Evolutionary conservation across 2,888 invertebrate genomes (phyloP).

Genomic region (Ophion slaviceki): DNA sequence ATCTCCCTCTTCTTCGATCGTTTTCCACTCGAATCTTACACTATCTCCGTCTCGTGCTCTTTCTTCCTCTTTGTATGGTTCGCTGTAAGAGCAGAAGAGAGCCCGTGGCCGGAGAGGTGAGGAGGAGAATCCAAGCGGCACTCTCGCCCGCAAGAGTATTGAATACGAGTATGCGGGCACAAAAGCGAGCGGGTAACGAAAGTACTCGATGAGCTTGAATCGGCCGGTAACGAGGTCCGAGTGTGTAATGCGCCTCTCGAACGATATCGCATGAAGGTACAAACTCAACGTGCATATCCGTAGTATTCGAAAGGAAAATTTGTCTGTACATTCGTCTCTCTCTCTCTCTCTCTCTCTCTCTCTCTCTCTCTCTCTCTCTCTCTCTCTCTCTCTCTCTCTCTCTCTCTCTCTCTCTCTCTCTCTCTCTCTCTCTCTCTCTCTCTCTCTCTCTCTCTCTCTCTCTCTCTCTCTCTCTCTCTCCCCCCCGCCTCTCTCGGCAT

Average conservation of each 20-base stretch:
- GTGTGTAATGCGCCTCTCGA: not conserved
- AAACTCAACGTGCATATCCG: not conserved
- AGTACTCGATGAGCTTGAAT: constrained; percentile 49
- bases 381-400: no score
- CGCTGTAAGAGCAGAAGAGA: not conserved
- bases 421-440: no score
- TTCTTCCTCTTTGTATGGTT: not conserved
- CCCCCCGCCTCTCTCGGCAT: no score
- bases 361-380: not conserved
- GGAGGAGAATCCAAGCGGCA: not conserved
- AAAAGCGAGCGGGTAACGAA: constrained; percentile 31
- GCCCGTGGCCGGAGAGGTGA: constrained; percentile 1
- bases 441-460: no score
- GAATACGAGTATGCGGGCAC: constrained; percentile 32
- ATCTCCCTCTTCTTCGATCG: constrained; percentile 10
- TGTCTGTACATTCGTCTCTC: not conserved
- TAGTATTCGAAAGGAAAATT: constrained; percentile 21
- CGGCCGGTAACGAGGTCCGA: constrained; percentile 30
- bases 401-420: no score
- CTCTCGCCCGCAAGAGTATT: constrained; percentile 2
- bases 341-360: not conserved
- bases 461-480: no score
- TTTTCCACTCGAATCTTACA: not conserved
- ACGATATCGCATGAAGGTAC: not conserved
- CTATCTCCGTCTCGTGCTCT: not conserved